These are phyloP conservation scores for Chloroceryle amazona DNA, from an alignment of 2,797 vertebrate species.

Conservation along the genomic window DNA sequence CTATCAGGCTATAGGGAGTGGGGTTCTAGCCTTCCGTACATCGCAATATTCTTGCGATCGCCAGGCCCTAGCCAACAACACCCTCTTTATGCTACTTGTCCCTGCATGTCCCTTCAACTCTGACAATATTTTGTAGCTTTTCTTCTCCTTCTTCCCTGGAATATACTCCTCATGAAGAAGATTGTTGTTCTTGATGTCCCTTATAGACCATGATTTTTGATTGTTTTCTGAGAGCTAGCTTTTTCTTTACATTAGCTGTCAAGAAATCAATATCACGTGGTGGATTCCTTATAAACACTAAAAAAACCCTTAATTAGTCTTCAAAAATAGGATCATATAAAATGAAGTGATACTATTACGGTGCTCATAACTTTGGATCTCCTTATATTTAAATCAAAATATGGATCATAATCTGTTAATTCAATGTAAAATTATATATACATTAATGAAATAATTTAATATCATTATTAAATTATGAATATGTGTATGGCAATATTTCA, in stretches of 20 bases:
- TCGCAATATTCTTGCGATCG: too few species aligned
- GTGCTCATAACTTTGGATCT: not conserved
- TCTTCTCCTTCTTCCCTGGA: not conserved
- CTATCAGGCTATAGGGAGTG: too few species aligned
- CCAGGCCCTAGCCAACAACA: too few species aligned
- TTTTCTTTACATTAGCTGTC: not conserved
- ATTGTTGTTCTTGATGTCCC: not conserved
- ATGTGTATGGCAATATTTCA: not conserved
- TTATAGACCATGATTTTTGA: not conserved
- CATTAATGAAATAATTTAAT: not conserved
- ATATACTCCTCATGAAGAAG: not conserved
- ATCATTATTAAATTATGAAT: not conserved
- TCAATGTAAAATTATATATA: not conserved
- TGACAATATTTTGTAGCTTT: not conserved
- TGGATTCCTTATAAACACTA: not conserved
- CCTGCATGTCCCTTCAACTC: not conserved
- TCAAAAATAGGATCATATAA: not conserved
- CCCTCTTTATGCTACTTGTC: not conserved
- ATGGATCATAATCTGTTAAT: not conserved
- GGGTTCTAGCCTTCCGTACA: too few species aligned
- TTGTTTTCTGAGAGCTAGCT: not conserved
- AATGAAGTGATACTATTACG: not conserved
- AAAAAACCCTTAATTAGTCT: not conserved
- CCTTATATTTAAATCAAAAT: constrained; percentile 21
- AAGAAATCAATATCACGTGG: not conserved